Percentiles rank a stretch among this genome's conserved stretches.
Conservation (phyloP, 1,140 invertebrate genomes). For the Brachionus sp. region DNA sequence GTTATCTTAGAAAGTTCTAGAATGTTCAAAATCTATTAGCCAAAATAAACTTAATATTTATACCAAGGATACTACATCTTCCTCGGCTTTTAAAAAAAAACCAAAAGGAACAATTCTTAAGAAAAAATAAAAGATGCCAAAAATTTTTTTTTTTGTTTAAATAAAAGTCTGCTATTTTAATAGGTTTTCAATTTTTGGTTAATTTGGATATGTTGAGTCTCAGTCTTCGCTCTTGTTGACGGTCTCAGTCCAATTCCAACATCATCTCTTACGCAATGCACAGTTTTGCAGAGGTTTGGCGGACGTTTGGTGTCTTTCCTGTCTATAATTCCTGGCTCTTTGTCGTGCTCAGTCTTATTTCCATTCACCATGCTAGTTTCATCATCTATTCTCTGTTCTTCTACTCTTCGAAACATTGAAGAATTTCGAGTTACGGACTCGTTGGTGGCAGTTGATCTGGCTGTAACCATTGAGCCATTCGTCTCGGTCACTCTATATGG, state of each 20-base stretch:
- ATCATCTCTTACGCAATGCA: not conserved
- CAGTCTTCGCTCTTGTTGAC: not conserved
- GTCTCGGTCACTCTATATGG: not conserved
- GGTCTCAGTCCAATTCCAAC: not conserved
- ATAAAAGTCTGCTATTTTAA: not conserved
- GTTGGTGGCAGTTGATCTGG: not conserved
- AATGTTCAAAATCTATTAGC: not conserved
- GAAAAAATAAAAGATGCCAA: not conserved
- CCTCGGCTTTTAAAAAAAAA: not conserved
- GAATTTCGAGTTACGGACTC: not conserved
- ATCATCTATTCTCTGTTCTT: not conserved
- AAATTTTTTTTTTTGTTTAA: not conserved
- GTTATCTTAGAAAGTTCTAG: too few species aligned
- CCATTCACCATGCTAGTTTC: not conserved
- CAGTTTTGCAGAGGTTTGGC: too few species aligned
- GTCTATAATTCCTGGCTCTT: not conserved
- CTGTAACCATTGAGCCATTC: not conserved
- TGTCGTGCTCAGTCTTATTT: not conserved
- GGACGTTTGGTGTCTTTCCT: not conserved
- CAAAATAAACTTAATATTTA: not conserved
- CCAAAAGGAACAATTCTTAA: not conserved
- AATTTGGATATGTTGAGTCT: not conserved
- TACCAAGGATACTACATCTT: not conserved
- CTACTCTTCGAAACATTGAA: not conserved
- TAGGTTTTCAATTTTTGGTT: not conserved